phyloP scores from a whole-genome alignment of 2,888 invertebrate genomes.

The Callyntrura guangdongensis region DNA sequence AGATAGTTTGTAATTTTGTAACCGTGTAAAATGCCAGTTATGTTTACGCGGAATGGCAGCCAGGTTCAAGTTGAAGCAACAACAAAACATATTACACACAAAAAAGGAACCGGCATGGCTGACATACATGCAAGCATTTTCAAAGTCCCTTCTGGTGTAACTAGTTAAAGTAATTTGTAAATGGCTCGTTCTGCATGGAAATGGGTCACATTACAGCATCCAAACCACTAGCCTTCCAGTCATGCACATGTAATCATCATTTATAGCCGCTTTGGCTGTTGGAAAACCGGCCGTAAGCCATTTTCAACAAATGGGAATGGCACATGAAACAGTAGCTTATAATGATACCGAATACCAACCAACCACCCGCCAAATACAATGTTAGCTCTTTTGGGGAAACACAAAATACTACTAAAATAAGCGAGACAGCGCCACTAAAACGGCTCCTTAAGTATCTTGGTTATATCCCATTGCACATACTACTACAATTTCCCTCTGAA shows the following conservation, averaged over 20 bases:
- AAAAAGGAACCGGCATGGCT: neutral
- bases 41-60: slow-evolving; percentile 7
- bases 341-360: slow-evolving; percentile 6
- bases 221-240: slow-evolving; percentile 63
- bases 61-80: slow-evolving; percentile 30
- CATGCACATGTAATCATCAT: slow-evolving; percentile 75
- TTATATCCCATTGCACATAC: neutral
- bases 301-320: slow-evolving; percentile 68
- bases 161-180: slow-evolving; percentile 72
- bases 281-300: slow-evolving; percentile 65
- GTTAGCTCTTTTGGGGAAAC: slow-evolving; percentile 3
- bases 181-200: slow-evolving; percentile 79
- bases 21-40: neutral
- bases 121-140: slow-evolving; percentile 17
- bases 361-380: slow-evolving; percentile 32
- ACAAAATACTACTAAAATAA: neutral
- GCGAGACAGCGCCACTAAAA: neutral
- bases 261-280: slow-evolving; percentile 70
- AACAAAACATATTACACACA: neutral
- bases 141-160: slow-evolving; percentile 69
- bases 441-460: neutral
- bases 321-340: slow-evolving; percentile 54
- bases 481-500: slow-evolving; percentile 4
- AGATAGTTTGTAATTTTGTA: slow-evolving; percentile 32
- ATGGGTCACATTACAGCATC: slow-evolving; percentile 82